Percentiles rank a stretch among this genome's conserved stretches.
Conservation (phyloP, 2,797 vertebrate genomes). For the Anguilla anguilla region DNA sequence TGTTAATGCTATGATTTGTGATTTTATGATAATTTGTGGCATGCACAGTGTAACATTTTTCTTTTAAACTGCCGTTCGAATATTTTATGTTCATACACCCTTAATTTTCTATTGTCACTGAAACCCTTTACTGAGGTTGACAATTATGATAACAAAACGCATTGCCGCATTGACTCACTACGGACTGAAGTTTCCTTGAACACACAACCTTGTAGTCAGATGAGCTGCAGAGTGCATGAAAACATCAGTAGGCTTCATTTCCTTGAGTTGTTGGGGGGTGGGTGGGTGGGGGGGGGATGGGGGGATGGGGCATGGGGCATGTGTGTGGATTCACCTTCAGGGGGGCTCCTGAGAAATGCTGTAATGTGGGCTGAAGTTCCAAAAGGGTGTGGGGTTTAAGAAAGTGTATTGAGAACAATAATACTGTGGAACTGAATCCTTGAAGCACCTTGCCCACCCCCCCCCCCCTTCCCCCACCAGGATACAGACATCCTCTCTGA, state of each 20-base stretch:
- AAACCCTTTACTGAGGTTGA: neutral
- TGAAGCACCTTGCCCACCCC: neutral
- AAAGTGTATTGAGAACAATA: neutral
- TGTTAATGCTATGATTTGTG: no score
- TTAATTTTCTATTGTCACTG: neutral
- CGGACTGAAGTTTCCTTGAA: neutral
- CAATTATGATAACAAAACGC: neutral
- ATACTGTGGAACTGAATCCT: neutral
- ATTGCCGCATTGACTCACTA: neutral
- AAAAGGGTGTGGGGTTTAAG: neutral
- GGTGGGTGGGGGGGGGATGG: no score
- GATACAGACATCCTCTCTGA: constrained; percentile 55
- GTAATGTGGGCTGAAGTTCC: neutral
- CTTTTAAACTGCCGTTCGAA: neutral
- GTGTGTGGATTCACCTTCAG: neutral
- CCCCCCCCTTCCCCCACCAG: constrained; percentile 42
- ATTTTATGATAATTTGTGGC: no score
- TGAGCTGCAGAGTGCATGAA: neutral
- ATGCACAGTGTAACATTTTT: no score
- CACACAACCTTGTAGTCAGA: neutral
- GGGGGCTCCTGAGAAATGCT: neutral
- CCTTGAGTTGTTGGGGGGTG: neutral
- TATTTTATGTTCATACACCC: neutral
- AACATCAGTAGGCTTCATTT: neutral
- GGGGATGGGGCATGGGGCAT: neutral